Evolutionary conservation across 2,888 invertebrate species (phyloP).

Genomic region (Eristalis pertinax): DNA sequence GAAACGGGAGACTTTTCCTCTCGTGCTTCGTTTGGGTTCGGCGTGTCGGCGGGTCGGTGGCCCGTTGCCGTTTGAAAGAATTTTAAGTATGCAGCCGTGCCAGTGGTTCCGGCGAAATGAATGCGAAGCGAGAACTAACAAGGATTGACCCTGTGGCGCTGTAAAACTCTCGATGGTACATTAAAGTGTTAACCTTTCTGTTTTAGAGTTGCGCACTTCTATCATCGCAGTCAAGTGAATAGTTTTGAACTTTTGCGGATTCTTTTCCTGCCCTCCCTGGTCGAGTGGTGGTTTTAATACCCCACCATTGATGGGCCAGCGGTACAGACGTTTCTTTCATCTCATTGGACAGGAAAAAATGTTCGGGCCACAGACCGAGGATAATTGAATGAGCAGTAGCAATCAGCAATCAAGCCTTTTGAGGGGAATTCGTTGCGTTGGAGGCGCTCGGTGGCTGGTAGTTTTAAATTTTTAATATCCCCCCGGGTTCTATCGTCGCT

Average conservation of each 20-base stretch:
- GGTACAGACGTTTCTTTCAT: background rate
- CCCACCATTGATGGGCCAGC: background rate
- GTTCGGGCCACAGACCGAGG: background rate
- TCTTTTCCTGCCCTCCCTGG: background rate
- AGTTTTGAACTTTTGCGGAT: background rate
- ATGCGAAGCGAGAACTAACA: background rate
- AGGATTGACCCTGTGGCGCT: conserved; percentile 40
- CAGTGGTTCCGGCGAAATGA: background rate
- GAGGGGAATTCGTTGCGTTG: background rate
- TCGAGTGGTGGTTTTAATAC: background rate
- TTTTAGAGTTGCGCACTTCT: background rate
- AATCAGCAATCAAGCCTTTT: background rate
- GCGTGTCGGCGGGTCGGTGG: too few relatives aligned
- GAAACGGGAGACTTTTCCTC: background rate
- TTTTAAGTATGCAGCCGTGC: background rate
- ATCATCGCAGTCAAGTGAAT: background rate
- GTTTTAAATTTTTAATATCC: background rate
- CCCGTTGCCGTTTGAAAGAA: background rate
- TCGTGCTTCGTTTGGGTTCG: background rate
- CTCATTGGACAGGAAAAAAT: background rate
- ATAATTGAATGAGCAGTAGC: background rate
- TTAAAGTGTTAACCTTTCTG: conserved; percentile 26
- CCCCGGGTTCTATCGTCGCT: background rate
- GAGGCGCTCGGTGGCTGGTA: background rate
- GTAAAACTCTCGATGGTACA: conserved; percentile 19